Evolutionary conservation across 2,113 vertebrate genomes (phyloP).

Genomic region (Rhombomys opimus): DNA sequence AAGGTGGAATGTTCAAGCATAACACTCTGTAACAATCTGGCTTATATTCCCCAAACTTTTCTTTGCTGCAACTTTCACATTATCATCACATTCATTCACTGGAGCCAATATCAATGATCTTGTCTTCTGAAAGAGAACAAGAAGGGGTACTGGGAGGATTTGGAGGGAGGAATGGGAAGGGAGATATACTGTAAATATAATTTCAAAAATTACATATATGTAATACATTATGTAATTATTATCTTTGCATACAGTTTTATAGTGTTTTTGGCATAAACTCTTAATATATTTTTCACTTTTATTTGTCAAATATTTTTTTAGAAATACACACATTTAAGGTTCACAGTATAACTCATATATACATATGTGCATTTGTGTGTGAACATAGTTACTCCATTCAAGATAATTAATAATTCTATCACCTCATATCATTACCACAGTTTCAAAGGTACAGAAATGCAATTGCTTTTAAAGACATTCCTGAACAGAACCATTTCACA

Average conservation of each 20-base stretch:
- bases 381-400: not conserved
- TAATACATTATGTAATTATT: not conserved
- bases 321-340: not conserved
- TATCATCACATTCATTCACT: constrained; percentile 2
- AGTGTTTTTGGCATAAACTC: constrained; percentile 11
- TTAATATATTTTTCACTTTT: not conserved
- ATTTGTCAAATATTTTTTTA: not conserved
- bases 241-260: not conserved
- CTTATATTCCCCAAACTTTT: not conserved
- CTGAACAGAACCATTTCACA: not conserved
- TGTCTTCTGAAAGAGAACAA: not conserved
- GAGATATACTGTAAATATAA: not conserved
- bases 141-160: not conserved
- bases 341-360: not conserved
- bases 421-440: not conserved
- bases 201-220: not conserved
- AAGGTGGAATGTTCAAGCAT: not conserved
- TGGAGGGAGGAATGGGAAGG: not conserved
- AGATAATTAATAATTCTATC: not conserved
- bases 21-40: not conserved
- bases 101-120: not conserved
- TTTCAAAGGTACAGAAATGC: not conserved
- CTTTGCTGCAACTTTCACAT: not conserved
- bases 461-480: not conserved
- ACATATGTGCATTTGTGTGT: too few relatives aligned